A percentile compares a stretch with the other conserved stretches of the same genome.
These are phyloP conservation scores for Stomorhina lunata DNA, from an alignment of 2,888 invertebrate genomes.

Conservation along the genomic window DNA sequence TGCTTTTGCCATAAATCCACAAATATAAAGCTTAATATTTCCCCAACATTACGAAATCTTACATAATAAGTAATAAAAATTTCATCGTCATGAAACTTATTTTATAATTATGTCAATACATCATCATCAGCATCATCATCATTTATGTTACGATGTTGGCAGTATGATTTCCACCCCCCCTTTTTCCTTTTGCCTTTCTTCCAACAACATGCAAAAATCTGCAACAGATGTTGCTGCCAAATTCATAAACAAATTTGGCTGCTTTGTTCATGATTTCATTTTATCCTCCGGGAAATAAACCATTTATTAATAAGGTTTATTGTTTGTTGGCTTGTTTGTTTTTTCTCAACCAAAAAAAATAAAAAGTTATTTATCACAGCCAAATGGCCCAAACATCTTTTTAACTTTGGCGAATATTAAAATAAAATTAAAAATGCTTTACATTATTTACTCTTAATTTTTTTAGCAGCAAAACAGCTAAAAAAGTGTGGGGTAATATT, in stretches of 20 bases:
- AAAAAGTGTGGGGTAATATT: neutral
- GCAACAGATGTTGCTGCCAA: conserved; percentile 31
- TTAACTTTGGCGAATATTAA: conserved; percentile 13
- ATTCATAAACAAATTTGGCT: neutral
- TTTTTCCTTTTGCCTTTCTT: too few relatives aligned
- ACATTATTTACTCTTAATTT: conserved; percentile 1
- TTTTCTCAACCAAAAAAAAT: conserved; percentile 18
- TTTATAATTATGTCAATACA: conserved; percentile 52
- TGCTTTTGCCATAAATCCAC: too few relatives aligned
- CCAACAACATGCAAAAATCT: neutral
- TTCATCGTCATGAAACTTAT: neutral
- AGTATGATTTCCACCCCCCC: neutral
- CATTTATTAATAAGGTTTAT: conserved; percentile 35
- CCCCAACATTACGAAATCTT: neutral
- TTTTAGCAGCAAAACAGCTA: neutral
- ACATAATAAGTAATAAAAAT: neutral
- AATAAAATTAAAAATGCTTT: conserved; percentile 2
- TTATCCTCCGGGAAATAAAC: conserved; percentile 3
- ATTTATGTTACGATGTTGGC: conserved; percentile 34
- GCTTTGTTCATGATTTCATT: neutral
- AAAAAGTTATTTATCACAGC: conserved; percentile 18
- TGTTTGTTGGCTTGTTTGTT: conserved; percentile 22
- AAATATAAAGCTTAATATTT: neutral
- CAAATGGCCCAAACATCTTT: neutral
- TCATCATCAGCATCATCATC: conserved; percentile 30